Evolutionary conservation across 2,888 invertebrate genomes (phyloP), one percentile per base, ranked within the genome.

Genomic region (Micoletzkya japonica): DNA sequence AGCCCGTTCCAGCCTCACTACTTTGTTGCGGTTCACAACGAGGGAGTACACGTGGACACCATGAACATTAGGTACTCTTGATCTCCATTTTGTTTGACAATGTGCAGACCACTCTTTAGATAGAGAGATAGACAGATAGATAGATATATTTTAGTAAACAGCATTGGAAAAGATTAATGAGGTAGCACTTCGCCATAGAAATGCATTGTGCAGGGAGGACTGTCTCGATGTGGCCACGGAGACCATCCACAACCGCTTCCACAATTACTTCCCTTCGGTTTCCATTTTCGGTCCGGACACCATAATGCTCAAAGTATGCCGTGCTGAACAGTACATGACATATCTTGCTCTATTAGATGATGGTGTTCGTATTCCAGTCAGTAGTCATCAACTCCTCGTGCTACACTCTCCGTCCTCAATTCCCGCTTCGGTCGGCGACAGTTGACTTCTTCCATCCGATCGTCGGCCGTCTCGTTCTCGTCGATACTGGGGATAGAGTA

Each of bases 161-260:
- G 50, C 24, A 28, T 52, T 52, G 26, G 39, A 7, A 44, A 44
- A 20, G 20, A 44, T 44, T 44, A 44, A 44, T 44, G 20, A 44
- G 10, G 44, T 14, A 44, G 14, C 10, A 14, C 20, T 44, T 14
- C 10, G 10, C 44, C 10, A 44, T 14, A 44, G 20, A 44, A 14
- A 44, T 44, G 20, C 44, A 14, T 44, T 44, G 20, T 44, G 44
- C 50, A 69, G 79, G 44, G 79, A 79, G 71, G 79, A 79, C 70
- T 79, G 79, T 52, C 68, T 79, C 39, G 79, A 79, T 56, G 73
- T 76, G 59, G 75, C 79, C 0, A 78, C 79, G 0, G 79, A 79
- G 71, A 72, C 74, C 24, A 57, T 77, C 30, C 77, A 79, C 56
- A 70, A 73, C 32, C 74, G 59, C 20, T 77, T 74, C 44, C 58